Conservation (phyloP, 2,888 invertebrate genomes). For the Temnothorax ravouxi region DNA sequence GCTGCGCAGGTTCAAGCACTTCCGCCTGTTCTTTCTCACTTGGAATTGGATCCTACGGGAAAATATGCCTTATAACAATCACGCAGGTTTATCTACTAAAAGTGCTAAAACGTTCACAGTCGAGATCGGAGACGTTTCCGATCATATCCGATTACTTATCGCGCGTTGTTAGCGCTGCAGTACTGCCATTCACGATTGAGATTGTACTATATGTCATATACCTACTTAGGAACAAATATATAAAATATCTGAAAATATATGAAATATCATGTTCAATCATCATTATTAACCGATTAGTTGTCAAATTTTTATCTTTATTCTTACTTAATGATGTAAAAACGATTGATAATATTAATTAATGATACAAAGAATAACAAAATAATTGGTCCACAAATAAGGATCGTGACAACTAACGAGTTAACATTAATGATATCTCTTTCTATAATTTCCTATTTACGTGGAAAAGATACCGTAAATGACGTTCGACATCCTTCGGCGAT, state of each 20-base stretch:
- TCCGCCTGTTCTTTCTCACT: slow-evolving; percentile 7
- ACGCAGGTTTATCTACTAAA: slow-evolving; percentile 9
- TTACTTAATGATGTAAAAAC: neutral
- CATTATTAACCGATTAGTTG: neutral
- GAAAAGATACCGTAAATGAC: neutral
- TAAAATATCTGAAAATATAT: too few relatives aligned
- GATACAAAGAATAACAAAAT: neutral
- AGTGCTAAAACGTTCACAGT: neutral
- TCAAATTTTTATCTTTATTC: neutral
- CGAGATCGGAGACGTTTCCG: slow-evolving; percentile 3
- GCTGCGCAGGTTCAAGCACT: slow-evolving; percentile 29
- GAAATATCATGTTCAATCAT: neutral
- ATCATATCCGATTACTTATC: neutral
- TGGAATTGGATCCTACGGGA: slow-evolving; percentile 37
- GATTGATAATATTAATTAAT: neutral
- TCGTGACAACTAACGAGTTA: neutral
- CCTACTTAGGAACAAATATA: neutral
- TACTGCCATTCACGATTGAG: neutral
- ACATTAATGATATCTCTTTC: neutral
- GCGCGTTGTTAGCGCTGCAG: neutral
- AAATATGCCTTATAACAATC: slow-evolving; percentile 38
- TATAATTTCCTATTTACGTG: neutral
- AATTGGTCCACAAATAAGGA: neutral
- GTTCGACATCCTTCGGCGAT: slow-evolving; percentile 7
- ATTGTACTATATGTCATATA: neutral